Evolutionary conservation across 2,888 invertebrate genomes (phyloP), one percentile per base, ranked within the genome.

Genomic region (Diarsia rubi): DNA sequence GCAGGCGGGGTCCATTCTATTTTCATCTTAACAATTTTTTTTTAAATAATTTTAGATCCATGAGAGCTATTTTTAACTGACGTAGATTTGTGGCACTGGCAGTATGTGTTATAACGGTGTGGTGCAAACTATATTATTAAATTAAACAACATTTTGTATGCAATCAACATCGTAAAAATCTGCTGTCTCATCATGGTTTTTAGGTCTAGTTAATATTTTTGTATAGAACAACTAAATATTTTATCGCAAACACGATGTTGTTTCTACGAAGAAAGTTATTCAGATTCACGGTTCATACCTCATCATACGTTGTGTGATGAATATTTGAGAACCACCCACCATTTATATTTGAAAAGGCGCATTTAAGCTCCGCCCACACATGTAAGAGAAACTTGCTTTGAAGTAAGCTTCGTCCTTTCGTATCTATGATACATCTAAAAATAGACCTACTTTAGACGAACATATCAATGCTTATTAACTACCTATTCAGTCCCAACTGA

Each of bases 391-490:
- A 31, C 19, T 16, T 12, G 9, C 8, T 52, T 63, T 54, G n/a
- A 16, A 42, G n/a, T 54, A 42, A 52, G 12, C 19, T 21, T 31
- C 8, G 47, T 42, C n/a, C 9, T 52, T 47, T 8, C 6, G 19
- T 9, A 2, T 12, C 27, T n/a, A 19, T 8, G 47, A 31, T 21
- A 31, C 19, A 3, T 57, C 54, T 54, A 37, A 70, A 47, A 47
- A 31, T 66, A 62, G 47, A 49, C 19, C 31, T 37, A 24, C 47
- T 57, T 16, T 12, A 12, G n/a, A 4, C 6, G 27, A 21, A 27
- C 42, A 65, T 72, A 37, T 54, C 60, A 72, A 37, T 66, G 60
- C 8, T 65, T 64, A 60, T 65, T 59, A 49, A 63, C 54, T 60
- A 31, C 37, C 57, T 21, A 67, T 67, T 70, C 31, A 74, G 31